A percentile compares a stretch with the other conserved stretches of the same genome.
Conservation (phyloP, 1,140 invertebrate species). For the Paraescarpia echinospica region DNA sequence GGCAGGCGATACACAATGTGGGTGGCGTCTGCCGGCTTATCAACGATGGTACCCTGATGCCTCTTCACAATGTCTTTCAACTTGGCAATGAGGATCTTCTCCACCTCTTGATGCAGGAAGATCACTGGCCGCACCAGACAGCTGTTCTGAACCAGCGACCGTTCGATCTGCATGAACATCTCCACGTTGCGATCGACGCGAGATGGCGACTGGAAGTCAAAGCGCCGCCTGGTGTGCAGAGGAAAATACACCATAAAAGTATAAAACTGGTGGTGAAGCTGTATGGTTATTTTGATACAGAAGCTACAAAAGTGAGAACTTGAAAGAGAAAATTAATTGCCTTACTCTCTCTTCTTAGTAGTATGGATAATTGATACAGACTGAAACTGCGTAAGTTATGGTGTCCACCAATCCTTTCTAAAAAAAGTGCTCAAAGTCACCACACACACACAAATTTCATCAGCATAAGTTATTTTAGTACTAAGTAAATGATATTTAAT, state of each 20-base stretch:
- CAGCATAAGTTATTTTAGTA: too few species aligned
- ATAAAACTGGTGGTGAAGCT: too few species aligned
- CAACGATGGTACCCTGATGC: slow-evolving; percentile 78
- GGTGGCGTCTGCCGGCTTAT: slow-evolving; percentile 85
- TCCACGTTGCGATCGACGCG: slow-evolving; percentile 90
- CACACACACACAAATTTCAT: too few species aligned
- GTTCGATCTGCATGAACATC: slow-evolving; percentile 90
- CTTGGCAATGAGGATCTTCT: slow-evolving; percentile 75
- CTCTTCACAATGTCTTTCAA: slow-evolving; percentile 86
- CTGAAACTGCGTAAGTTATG: too few species aligned
- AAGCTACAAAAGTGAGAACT: too few species aligned
- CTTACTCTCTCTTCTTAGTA: too few species aligned
- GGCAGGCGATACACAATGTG: slow-evolving; percentile 81
- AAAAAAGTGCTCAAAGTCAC: too few species aligned
- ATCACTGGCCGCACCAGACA: slow-evolving; percentile 77
- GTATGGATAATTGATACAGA: neutral
- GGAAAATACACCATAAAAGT: slow-evolving; percentile 15
- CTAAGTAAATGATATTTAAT: too few species aligned
- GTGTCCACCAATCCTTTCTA: too few species aligned
- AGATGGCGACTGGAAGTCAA: slow-evolving; percentile 76
- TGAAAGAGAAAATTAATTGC: too few species aligned
- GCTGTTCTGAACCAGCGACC: slow-evolving; percentile 78
- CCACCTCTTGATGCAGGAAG: slow-evolving; percentile 68
- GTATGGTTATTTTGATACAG: too few species aligned
- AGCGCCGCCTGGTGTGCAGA: slow-evolving; percentile 49